Evolutionary conservation across 1,140 invertebrate species (phyloP), one percentile per base, ranked within the genome.

Genomic region (Calephelis virginiensis): DNA sequence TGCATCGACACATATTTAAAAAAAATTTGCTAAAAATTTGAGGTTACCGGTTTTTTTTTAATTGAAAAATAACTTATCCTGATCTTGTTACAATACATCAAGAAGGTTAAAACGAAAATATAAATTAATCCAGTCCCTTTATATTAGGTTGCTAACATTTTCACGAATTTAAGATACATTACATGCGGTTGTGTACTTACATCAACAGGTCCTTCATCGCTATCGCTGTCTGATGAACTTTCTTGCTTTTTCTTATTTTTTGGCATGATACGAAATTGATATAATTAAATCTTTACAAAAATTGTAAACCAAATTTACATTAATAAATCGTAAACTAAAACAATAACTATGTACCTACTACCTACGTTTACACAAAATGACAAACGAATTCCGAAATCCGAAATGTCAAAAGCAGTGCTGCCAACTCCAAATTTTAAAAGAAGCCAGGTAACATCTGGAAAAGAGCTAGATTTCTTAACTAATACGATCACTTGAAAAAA

Each of bases 181-280:
- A 56, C 28, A 37, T 28, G 37, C 14, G 37, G 3, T 8, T 37
- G 17, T 56, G 68, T 61, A 78, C 88, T 86, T 83, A 92, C 91
- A 76, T 92, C 91, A 17, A 87, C 79, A 13, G 87, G 87, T n/a
- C 91, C 91, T 47, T 91, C 90, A 79, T 92, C 91, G 67, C 91
- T 92, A 69, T 91, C 89, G 47, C 86, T 89, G 66, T 84, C 88
- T 28, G 48, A 56, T 12, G 81, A 84, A 63, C 79, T 81, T 48
- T 72, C 81, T 66, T 76, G 70, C 65, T 90, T 88, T 63, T 86
- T 89, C 78, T 91, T 91, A 71, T 90, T 85, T 82, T 92, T 92
- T 9, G 91, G 90, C 90, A 92, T 92, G n/a, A 43, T 43, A 37
- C 6, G 50, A 40, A 46, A 14, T 17, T 13, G 14, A n/a, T 28